Conservation (phyloP, 2,113 vertebrate species). For the Clarias macrocephalus region DNA sequence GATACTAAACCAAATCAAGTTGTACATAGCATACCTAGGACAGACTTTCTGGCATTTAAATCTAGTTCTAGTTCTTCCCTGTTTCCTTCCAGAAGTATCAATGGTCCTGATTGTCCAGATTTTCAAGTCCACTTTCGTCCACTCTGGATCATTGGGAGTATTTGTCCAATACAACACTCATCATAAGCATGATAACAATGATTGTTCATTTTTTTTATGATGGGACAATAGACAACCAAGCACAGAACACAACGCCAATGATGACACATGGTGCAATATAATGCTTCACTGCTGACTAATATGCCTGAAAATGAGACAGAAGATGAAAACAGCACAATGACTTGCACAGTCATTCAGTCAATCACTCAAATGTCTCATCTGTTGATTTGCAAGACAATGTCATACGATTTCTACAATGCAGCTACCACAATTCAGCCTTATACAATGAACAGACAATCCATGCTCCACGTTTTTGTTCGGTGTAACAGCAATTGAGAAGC, state of each 20-base stretch:
- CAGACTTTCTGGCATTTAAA: neutral
- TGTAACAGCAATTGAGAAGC: neutral
- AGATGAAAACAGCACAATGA: slow-evolving; percentile 1
- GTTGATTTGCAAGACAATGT: slow-evolving; percentile 9
- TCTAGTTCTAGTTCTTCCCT: neutral
- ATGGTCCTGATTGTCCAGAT: slow-evolving; percentile 23
- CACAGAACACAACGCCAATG: neutral
- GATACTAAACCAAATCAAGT: slow-evolving; percentile 1
- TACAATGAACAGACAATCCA: slow-evolving; percentile 8
- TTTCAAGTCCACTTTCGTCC: neutral
- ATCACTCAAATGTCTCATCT: neutral
- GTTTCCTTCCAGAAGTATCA: neutral
- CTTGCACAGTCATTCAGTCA: neutral
- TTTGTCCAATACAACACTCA: neutral
- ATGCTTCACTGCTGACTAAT: neutral
- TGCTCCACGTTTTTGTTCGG: neutral
- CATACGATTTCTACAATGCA: neutral
- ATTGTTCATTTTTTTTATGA: neutral
- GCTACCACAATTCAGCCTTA: neutral
- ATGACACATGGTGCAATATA: neutral
- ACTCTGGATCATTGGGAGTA: neutral
- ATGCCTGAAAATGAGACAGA: neutral
- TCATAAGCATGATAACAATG: neutral
- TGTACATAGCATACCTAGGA: neutral
- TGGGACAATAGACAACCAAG: neutral